Evolutionary conservation across 2,113 vertebrate species (phyloP), one percentile per base, ranked within the genome.

Genomic region (Amblyornis subalaris): DNA sequence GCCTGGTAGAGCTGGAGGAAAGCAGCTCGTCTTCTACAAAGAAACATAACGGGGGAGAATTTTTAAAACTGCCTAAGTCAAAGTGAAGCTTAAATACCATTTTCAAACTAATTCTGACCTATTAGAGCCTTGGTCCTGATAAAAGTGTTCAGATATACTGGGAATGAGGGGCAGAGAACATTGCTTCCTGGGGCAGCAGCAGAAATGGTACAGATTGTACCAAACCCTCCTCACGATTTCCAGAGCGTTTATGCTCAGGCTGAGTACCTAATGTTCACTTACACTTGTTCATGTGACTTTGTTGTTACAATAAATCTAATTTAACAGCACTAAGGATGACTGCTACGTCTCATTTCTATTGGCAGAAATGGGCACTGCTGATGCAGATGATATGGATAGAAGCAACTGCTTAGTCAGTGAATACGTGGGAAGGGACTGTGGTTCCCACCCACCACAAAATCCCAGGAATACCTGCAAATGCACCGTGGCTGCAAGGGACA

Each of bases 281-380:
- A 47, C 29, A 31, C 9, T 82, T 69, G 51, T 47, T 64, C 35
- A 15, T 33, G 26, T 55, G 44, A 42, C 44, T 48, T 61, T 82
- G 17, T 36, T 90, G 48, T 48, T 82, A n/a, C 23, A 88, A 93
- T 66, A 95, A 75, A 93, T 61, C 35, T 66, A 74, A 94, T 88
- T 71, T 50, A 94, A 53, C 3, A 8, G 82, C 66, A 67, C 23
- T 69, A 88, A 38, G 62, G 69, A 29, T 14, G 38, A 69, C 70
- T 64, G 38, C 23, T 73, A 25, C 2, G 2, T 55, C 45, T 93
- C 48, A 65, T 78, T 89, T 69, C 20, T 50, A 42, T 38, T 53
- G 57, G 22, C 44, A 77, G 48, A 74, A 82, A 55, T 21, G n/a
- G 33, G 36, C 4, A 5, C 22, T 83, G 61, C 66, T 73, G 64